Base-by-base conservation (phyloP, 2,888 invertebrate genomes). In the Ophion slaviceki region DNA sequence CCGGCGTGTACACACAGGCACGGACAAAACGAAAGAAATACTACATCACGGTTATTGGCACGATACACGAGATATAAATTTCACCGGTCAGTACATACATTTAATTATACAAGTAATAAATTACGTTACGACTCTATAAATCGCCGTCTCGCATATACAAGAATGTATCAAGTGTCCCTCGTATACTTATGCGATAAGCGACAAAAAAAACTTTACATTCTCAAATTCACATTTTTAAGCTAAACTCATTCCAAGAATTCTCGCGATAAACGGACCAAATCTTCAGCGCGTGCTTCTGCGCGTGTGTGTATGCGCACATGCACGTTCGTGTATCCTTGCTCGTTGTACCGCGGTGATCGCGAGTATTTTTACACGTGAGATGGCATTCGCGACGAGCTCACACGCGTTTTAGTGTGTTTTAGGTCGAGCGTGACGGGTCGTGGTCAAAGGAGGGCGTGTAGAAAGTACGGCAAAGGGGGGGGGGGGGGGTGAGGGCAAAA, bases 321-420 rank as follows among this genome's bases (percentile, higher is more conserved):
- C 68, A 20, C 66, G 17, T 17, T 5, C 36, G 47, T 8, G 11
- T 57, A 59, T 66, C 67, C 66, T 71, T 17, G n/a, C 32, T 71
- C 61, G 45, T 78, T 78, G 57, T 74, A 67, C 81, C 11, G 47
- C 10, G 47, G 72, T 71, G 67, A 84, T 72, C 77, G 67, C 61
- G 70, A 81, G 24, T 24, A 74, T 64, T 74, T 75, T 70, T 59
- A 81, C 81, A 61, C 81, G 85, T 62, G 45, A 72, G 74, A 57
- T 57, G 67, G 40, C 76, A 80, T 67, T 66, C 70, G 45, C n/a
- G 10, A 61, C 59, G 66, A 76, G 77, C 17, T 77, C 70, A 72
- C 79, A 24, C 75, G 75, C 66, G 80, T 62, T 84, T 62, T 53
- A 32, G 57, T 61, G 78, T 75, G 45, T 82, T 79, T 85, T 82